Base-by-base conservation (phyloP, 2,888 invertebrate species). In the Caenorhabditis sulstoni region DNA sequence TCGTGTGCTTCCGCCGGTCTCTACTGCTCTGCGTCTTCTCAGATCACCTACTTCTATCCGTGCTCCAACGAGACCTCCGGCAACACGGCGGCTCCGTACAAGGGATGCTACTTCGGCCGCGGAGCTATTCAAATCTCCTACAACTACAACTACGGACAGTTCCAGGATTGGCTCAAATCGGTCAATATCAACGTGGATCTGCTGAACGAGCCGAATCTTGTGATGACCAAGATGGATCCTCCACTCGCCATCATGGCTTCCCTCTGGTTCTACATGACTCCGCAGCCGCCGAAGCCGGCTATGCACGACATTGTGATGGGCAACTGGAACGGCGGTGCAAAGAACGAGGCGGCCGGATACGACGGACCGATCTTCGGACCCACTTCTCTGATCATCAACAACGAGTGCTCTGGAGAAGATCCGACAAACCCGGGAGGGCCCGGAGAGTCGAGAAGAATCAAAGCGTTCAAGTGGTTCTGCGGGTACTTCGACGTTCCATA, bases 221-320 rank as follows among this genome's bases (percentile, higher is more conserved):
- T 87, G 3, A 84, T 84, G 75, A 87, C 88, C 3, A 83, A 87
- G 52, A 79, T 84, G 81, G 83, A 87, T 53, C 88, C 88, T 8
- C 88, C 88, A 14, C 81, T 88, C 47, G 87, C 87, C 1, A 76
- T 88, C 2, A 66, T 87, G 77, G 87, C 88, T 22, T 86, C 86
- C 12, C 75, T 85, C 8, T 90, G 88, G 86, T 89, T 89, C 79
- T 90, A 89, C 76, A 90, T 90, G 90, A 90, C 90, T 12, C 89
- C 90, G 7, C 90, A 90, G 59, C 90, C 90, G 18, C 90, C 90
- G 35, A 90, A 90, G 53, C 90, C 90, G 1, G 87, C 90, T 12
- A 90, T 90, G 90, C 90, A 90, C 75, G 90, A 90, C 62, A 88
- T 90, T 39, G 84, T 90, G 5, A 83, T 89, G 82, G 90, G 90